These are phyloP conservation scores for Rhincodon typus DNA, from an alignment of 2,797 vertebrate genomes.

Conservation along the genomic window DNA sequence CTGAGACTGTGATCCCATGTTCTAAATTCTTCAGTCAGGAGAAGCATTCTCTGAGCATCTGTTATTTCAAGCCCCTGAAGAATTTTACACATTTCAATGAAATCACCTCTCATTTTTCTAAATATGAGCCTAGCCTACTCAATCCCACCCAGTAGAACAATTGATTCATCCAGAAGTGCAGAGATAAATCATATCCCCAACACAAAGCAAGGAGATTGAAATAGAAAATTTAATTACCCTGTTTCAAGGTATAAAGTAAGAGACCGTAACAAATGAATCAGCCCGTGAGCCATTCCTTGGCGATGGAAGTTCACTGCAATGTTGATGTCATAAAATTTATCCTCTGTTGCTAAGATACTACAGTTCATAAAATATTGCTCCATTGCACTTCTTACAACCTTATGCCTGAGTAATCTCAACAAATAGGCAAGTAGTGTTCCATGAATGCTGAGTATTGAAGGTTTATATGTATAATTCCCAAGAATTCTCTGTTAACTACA, in stretches of 20 bases:
- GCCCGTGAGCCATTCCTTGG: background rate
- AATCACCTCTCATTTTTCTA: background rate
- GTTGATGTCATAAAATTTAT: constrained; percentile 24
- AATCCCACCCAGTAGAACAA: background rate
- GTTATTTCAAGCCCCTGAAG: background rate
- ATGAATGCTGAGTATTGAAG: background rate
- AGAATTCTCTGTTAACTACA: background rate
- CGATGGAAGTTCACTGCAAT: background rate
- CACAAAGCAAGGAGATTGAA: background rate
- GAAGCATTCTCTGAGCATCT: background rate
- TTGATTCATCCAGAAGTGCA: background rate
- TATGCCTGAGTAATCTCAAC: background rate
- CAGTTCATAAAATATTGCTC: constrained; percentile 26
- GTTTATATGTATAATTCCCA: background rate
- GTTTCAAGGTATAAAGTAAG: background rate
- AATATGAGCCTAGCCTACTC: background rate
- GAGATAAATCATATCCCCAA: background rate
- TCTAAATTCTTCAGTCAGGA: background rate
- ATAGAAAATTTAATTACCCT: background rate
- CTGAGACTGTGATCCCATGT: background rate
- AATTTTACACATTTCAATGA: background rate
- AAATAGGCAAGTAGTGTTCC: background rate
- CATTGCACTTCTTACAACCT: background rate
- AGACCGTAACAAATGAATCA: background rate
- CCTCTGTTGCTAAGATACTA: constrained; percentile 27